Evolutionary conservation across 2,888 invertebrate species (phyloP).

Genomic region (Drosophila buzzatii): DNA sequence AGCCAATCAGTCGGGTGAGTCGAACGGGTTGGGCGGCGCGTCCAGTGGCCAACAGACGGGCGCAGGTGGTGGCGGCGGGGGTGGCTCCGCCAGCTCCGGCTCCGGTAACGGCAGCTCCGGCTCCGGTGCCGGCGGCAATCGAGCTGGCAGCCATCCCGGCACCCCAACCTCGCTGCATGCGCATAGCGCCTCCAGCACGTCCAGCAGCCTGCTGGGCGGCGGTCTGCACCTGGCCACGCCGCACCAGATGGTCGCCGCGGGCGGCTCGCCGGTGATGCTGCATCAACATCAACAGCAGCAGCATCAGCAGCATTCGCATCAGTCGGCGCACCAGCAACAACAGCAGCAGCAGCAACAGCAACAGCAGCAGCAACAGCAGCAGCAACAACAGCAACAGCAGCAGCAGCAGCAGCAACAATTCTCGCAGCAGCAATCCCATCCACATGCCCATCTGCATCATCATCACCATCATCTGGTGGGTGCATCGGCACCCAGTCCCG

Average conservation of each 20-base stretch:
- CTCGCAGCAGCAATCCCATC: conserved; percentile 71
- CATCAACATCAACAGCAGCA: conserved; percentile 84
- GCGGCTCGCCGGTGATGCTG: conserved; percentile 84
- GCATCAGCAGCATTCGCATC: conserved; percentile 76
- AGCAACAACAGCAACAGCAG: conserved; percentile 32
- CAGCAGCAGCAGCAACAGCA: conserved; percentile 31
- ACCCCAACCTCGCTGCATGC: conserved; percentile 82
- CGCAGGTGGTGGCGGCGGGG: conserved; percentile 70
- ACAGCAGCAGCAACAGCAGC: conserved; percentile 61
- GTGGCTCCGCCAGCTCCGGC: conserved; percentile 60
- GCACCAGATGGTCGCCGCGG: conserved; percentile 84
- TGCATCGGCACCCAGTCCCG: conserved; percentile 86
- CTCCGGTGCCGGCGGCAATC: conserved; percentile 45
- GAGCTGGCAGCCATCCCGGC: conserved; percentile 83
- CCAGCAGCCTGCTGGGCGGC: conserved; percentile 76
- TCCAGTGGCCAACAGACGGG: conserved; percentile 74
- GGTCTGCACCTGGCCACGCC: conserved; percentile 84
- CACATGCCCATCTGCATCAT: conserved; percentile 81
- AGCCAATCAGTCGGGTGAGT: conserved; percentile 89
- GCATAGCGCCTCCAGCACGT: conserved; percentile 75
- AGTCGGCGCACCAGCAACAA: conserved; percentile 66
- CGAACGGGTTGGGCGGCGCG: conserved; percentile 80
- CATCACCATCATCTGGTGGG: conserved; percentile 81
- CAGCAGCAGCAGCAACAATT: conserved; percentile 67
- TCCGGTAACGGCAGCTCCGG: conserved; percentile 55